Conservation (phyloP, 2,888 invertebrate species). For the Drosophila suboccidentalis region DNA sequence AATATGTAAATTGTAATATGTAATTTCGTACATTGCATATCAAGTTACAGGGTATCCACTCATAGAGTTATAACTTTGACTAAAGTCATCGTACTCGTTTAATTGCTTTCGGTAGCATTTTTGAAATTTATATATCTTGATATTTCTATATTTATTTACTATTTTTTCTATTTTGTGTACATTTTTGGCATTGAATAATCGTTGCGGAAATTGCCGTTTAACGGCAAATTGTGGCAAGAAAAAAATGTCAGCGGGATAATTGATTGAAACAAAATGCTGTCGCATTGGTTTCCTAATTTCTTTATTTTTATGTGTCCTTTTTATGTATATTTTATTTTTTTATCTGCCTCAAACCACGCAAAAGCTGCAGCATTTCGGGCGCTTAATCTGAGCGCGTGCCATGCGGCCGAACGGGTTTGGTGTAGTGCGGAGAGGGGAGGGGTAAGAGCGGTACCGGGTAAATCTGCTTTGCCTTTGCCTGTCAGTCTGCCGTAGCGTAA, state of each 20-base stretch:
- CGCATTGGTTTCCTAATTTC: constrained; percentile 53
- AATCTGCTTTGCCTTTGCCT: constrained; percentile 55
- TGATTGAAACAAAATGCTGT: constrained; percentile 65
- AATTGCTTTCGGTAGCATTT: constrained; percentile 5
- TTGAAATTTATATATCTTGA: constrained; percentile 1
- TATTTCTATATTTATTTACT: constrained; percentile 1
- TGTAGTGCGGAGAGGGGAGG: neutral
- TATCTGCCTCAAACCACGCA: constrained; percentile 22
- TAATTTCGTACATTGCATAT: neutral
- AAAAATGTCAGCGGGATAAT: constrained; percentile 50
- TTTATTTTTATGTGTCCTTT: constrained; percentile 9
- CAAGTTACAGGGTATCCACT: neutral
- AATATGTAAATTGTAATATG: neutral
- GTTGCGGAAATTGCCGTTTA: constrained; percentile 75
- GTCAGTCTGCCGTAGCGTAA: constrained; percentile 52
- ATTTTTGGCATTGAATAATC: constrained; percentile 63
- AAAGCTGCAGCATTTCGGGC: constrained; percentile 39
- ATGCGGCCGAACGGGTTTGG: neutral
- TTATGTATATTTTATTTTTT: constrained; percentile 11
- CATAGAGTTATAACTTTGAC: neutral
- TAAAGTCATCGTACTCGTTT: neutral
- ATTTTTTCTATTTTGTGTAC: constrained; percentile 10
- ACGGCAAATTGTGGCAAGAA: constrained; percentile 61
- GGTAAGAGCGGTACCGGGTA: constrained; percentile 12
- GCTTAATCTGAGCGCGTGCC: constrained; percentile 55